Evolutionary conservation across 2,888 invertebrate genomes (phyloP).

Genomic region (Drosophila cracens): DNA sequence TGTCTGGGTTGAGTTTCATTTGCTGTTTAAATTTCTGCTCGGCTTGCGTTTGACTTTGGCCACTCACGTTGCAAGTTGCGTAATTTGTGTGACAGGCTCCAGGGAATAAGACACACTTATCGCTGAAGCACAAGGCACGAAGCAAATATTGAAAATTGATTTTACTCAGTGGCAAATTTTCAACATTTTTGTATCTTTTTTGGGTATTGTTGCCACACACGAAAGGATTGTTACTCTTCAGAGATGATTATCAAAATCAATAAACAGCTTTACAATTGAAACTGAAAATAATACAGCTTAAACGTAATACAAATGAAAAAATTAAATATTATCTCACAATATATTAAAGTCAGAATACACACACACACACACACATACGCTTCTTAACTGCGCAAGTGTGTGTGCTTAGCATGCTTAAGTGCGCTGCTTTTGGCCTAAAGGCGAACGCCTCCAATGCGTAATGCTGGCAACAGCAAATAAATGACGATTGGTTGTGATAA

Average conservation of each 20-base stretch:
- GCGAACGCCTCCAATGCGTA: conserved; percentile 15
- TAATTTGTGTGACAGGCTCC: conserved; percentile 46
- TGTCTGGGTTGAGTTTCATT: conserved; percentile 5
- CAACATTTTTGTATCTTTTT: conserved; percentile 14
- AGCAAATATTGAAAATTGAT: conserved; percentile 51
- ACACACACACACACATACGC: conserved; percentile 5
- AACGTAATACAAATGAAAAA: conserved; percentile 23
- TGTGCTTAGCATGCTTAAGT: conserved; percentile 67
- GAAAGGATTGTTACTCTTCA: conserved; percentile 59
- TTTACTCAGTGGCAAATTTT: conserved; percentile 31
- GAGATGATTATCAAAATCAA: conserved; percentile 52
- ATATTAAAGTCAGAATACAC: conserved; percentile 34
- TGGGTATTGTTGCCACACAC: conserved; percentile 7
- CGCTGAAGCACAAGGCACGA: conserved; percentile 13
- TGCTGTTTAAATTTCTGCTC: conserved; percentile 34
- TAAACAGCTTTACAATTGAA: conserved; percentile 26
- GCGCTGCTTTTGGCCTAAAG: conserved; percentile 15
- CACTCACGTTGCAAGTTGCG: conserved; percentile 51
- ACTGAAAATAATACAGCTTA: conserved; percentile 40
- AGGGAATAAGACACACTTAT: conserved; percentile 43
- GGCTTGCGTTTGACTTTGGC: conserved; percentile 35
- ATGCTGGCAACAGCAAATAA: conserved; percentile 30
- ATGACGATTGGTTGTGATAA: conserved; percentile 39
- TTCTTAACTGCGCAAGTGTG: conserved; percentile 7
- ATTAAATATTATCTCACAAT: conserved; percentile 29